Conservation (phyloP, 2,113 vertebrate genomes). For the cat (Felis catus) region F.catus_Fca126_mat1.0 CM031420.1:37933001-37933500, state of each 20-base stretch:
- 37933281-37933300: neutral
- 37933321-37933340: neutral
- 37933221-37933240: conserved; percentile 13
- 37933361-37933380: neutral
- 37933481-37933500: neutral
- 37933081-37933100: neutral
- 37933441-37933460: neutral
- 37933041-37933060: neutral
- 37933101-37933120: neutral
- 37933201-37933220: neutral
- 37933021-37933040: neutral
- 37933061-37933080: neutral
- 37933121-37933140: neutral
- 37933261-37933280: neutral
- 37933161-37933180: neutral
- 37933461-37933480: neutral
- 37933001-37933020: neutral
- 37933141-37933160: neutral
- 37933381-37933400: neutral
- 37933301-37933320: neutral
- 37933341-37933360: neutral
- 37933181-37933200: neutral
- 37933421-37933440: neutral
- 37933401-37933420: neutral
- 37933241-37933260: neutral